Percentiles rank a stretch among this genome's conserved stretches.
phyloP scores from a whole-genome alignment of 2,113 vertebrate species.

The Cebus imitator region DNA sequence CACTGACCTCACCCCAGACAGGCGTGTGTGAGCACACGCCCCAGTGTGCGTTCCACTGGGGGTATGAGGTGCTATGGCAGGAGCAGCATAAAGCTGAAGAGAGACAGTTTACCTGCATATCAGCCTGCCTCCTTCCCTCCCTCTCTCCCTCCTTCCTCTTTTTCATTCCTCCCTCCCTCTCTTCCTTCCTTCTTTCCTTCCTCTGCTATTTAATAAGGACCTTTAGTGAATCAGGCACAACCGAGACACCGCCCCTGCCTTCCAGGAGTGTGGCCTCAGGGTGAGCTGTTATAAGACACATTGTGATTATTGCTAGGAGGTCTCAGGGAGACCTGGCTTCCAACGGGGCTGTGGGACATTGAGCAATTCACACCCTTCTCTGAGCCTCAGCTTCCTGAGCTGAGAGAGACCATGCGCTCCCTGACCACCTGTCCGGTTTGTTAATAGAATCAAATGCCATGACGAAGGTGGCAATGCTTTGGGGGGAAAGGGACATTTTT shows the following conservation, averaged over 20 bases:
- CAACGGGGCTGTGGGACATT: neutral
- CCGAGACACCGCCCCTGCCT: neutral
- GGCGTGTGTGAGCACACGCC: neutral
- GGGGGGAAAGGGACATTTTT: neutral
- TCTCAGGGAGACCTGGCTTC: neutral
- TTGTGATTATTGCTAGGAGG: neutral
- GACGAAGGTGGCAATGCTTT: too few species aligned
- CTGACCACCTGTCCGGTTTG: neutral
- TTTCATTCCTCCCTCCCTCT: neutral
- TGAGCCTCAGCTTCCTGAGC: neutral
- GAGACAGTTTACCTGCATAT: rapidly evolving
- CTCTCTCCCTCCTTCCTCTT: neutral
- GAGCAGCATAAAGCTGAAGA: rapidly evolving
- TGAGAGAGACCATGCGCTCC: rapidly evolving
- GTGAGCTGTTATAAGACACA: rapidly evolving
- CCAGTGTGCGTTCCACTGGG: neutral
- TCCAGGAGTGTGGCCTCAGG: rapidly evolving
- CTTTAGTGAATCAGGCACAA: neutral
- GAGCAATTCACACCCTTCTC: neutral
- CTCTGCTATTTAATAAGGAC: neutral
- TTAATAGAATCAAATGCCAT: neutral
- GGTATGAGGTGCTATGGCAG: neutral
- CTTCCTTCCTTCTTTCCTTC: neutral
- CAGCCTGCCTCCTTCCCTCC: neutral
- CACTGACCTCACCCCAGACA: rapidly evolving